These are phyloP conservation scores for Pteruthius melanotis DNA, from an alignment of 2,113 vertebrate genomes.

Conservation along the genomic window DNA sequence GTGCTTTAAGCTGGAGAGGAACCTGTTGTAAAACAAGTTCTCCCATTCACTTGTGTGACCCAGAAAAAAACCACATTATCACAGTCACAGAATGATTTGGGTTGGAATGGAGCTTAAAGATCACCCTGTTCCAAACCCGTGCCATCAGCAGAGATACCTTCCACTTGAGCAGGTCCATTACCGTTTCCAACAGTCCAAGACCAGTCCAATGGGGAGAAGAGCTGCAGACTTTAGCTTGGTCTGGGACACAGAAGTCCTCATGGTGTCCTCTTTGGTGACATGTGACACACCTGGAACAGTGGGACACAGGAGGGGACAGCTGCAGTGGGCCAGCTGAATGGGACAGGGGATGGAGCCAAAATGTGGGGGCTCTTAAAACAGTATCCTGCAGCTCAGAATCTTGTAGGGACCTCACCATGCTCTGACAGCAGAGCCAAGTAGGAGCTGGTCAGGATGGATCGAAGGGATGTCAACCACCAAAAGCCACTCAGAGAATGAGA, in stretches of 20 bases:
- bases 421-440: background rate
- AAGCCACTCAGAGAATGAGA: background rate
- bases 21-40: background rate
- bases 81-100: background rate
- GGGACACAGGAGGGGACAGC: background rate
- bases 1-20: background rate
- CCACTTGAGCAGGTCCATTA: background rate
- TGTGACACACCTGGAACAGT: background rate
- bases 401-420: background rate
- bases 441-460: background rate
- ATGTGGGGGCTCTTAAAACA: fast-evolving
- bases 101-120: background rate
- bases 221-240: background rate
- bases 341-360: background rate
- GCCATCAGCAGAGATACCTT: background rate
- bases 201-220: background rate
- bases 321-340: background rate
- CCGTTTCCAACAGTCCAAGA: background rate
- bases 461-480: background rate
- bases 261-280: background rate
- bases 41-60: background rate
- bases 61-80: background rate
- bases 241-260: background rate
- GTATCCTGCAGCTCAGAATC: background rate
- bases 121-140: background rate